Evolutionary conservation across 1,140 invertebrate genomes (phyloP), one percentile per base, ranked within the genome.

Genomic region (Drosophila auraria): DNA sequence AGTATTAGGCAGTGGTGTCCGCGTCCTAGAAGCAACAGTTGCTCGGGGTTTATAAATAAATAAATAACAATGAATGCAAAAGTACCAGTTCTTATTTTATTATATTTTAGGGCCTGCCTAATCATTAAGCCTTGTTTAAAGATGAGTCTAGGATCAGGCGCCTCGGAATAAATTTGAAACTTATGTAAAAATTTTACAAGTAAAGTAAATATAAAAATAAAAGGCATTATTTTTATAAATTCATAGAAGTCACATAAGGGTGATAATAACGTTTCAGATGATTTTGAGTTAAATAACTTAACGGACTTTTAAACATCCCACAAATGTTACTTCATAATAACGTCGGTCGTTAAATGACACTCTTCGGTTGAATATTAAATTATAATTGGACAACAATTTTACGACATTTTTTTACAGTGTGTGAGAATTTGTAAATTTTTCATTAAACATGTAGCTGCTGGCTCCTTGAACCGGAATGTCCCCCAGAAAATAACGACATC

Each of bases 391-490:
- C 2, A 36, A 54, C 12, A 17, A 36, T 54, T 36, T 36, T 36
- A 36, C 33, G 9, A 36, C 0, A 36, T 36, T 36, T 36, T 36
- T 36, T 36, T 11, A 3, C 33, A 20, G 20, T 11, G 33, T 33
- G 8, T 11, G 8, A 33, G 33, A 36, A 36, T 47, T 68, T 33
- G 58, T 58, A 76, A 64, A 62, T 82, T 62, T 15, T 45, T 56
- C 14, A 42, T 33, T 11, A 56, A 63, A 49, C 47, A 59, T 60
- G 42, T 30, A 60, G 57, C 36, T 20, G 68, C 73, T 76, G 59
- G 83, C 79, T 72, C 59, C 75, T 83, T 73, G 72, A 78, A 73
- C 73, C 25, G 51, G 65, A 47, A 44, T 57, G 20, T 50, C 66
- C 49, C 40, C 30, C 15, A 63, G 15, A 62, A 36, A 40, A 47